Conservation (phyloP, 2,113 vertebrate genomes). For the Oostethus manadensis region DNA sequence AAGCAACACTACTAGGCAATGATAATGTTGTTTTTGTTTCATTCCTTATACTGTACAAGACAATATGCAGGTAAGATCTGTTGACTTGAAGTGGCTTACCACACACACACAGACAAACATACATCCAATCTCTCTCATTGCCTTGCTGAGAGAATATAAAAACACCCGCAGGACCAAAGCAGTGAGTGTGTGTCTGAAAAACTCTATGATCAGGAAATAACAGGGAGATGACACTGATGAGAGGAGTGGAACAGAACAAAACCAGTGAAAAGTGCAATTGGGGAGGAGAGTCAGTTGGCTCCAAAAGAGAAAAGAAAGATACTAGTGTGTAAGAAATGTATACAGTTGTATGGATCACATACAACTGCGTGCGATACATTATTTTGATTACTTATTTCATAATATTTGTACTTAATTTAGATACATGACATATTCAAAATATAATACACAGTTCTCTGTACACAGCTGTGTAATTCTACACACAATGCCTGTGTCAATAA, state of each 20-base stretch:
- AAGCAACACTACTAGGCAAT: conserved; percentile 4
- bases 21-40: background rate
- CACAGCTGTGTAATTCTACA: too few species aligned
- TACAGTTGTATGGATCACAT: too few species aligned
- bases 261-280: conserved; percentile 38
- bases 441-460: too few species aligned
- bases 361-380: too few species aligned
- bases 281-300: conserved; percentile 27
- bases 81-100: too few species aligned
- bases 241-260: conserved; percentile 32
- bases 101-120: conserved; percentile 10
- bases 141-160: conserved; percentile 52
- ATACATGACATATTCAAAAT: too few species aligned
- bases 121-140: conserved; percentile 9
- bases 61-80: background rate
- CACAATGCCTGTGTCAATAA: too few species aligned
- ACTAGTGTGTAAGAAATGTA: background rate
- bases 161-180: conserved; percentile 51
- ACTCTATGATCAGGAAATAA: conserved; percentile 55
- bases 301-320: conserved; percentile 15
- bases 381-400: too few species aligned
- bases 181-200: conserved; percentile 43
- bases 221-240: conserved; percentile 34
- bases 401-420: too few species aligned
- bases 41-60: background rate